Percentiles rank a stretch among this genome's conserved stretches.
phyloP scores from a whole-genome alignment of 1,140 invertebrate species.

The Drosophila hydei region DNA sequence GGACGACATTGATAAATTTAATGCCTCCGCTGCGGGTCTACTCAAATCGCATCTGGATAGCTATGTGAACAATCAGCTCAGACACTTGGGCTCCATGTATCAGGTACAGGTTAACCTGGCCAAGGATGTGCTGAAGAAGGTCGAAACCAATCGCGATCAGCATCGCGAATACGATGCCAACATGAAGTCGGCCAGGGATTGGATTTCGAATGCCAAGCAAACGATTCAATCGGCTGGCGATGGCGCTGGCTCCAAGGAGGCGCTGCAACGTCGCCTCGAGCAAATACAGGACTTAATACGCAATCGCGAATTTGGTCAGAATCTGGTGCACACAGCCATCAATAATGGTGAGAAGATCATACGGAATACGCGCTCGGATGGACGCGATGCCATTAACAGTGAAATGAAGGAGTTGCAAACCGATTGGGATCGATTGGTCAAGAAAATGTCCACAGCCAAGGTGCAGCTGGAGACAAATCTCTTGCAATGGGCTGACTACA shows the following conservation, averaged over 20 bases:
- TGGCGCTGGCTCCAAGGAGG: constrained; percentile 92
- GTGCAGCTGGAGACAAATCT: constrained; percentile 96
- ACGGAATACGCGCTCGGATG: constrained; percentile 94
- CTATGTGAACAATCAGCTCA: constrained; percentile 95
- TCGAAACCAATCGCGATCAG: constrained; percentile 94
- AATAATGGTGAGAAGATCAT: constrained; percentile 97
- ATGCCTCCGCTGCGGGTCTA: constrained; percentile 90
- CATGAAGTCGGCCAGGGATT: constrained; percentile 91
- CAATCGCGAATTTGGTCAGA: constrained; percentile 95
- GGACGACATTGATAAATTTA: constrained; percentile 93
- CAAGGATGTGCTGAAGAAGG: constrained; percentile 96
- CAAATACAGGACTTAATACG: constrained; percentile 92
- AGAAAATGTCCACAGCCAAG: constrained; percentile 96
- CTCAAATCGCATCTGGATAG: constrained; percentile 94
- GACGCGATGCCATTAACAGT: constrained; percentile 93
- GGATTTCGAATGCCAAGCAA: constrained; percentile 95
- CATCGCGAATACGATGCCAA: constrained; percentile 93
- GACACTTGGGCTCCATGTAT: constrained; percentile 95
- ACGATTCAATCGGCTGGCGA: constrained; percentile 92
- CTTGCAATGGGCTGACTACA: constrained; percentile 97
- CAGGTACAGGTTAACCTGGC: constrained; percentile 95
- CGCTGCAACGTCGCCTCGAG: constrained; percentile 91
- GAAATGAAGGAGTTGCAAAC: constrained; percentile 95
- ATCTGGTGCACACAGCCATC: constrained; percentile 93
- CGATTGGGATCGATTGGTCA: constrained; percentile 96